Evolutionary conservation across 2,888 invertebrate genomes (phyloP).

Genomic region (Teleogryllus oceanicus): DNA sequence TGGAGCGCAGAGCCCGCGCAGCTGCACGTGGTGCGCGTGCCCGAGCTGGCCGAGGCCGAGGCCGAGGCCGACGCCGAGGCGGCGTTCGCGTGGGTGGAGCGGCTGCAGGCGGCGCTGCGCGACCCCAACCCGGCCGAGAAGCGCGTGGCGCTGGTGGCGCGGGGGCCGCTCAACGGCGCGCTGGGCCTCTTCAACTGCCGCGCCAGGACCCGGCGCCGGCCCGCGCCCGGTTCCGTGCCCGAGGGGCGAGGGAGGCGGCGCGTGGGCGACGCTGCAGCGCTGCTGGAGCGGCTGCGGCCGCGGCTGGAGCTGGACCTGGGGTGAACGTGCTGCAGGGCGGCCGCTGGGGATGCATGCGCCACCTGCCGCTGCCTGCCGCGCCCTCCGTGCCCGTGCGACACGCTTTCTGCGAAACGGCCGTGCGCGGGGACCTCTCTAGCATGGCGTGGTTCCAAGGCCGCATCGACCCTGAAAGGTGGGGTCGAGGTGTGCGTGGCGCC

Average conservation of each 20-base stretch:
- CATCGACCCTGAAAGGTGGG: constrained; percentile 40
- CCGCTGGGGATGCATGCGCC: constrained; percentile 18
- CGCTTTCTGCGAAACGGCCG: constrained; percentile 71
- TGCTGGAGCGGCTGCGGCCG: no score
- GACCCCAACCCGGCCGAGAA: background rate
- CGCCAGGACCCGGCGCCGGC: constrained; percentile 52
- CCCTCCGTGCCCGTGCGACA: constrained; percentile 44
- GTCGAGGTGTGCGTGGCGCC: no score
- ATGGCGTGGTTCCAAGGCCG: constrained; percentile 76
- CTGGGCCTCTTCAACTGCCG: constrained; percentile 83
- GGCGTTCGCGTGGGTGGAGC: background rate
- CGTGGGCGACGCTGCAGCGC: no score
- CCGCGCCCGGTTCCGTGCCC: no score
- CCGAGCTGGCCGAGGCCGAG: background rate
- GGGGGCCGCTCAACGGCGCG: constrained; percentile 70
- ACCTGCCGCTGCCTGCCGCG: background rate
- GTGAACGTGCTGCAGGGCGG: background rate
- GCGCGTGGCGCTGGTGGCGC: constrained; percentile 63
- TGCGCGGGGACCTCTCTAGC: constrained; percentile 81
- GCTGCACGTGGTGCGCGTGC: background rate
- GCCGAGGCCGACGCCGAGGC: background rate
- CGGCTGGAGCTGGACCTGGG: background rate
- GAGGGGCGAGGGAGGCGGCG: no score
- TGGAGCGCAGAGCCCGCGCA: background rate
- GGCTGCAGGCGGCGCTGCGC: background rate